Base-by-base conservation (phyloP, 2,888 invertebrate genomes). In the Nymphalis c-album region DNA sequence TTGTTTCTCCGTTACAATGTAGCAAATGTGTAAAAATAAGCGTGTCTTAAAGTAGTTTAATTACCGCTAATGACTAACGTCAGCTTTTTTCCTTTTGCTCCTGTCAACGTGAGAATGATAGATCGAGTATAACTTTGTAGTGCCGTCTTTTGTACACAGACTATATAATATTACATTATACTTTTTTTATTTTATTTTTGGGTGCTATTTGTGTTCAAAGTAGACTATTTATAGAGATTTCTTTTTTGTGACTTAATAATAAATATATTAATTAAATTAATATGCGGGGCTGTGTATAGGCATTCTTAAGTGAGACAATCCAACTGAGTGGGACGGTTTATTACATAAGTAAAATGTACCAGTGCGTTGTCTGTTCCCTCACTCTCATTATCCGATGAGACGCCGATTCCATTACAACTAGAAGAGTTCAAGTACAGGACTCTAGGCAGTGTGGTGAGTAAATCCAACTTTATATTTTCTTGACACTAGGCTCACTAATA, bases 61-160 rank as follows among this genome's bases (percentile, higher is more conserved):
- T 84, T 81, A 82, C 77, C 64, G 73, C 79, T 84, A 84, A 85
- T 83, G 83, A 81, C 78, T 78, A 76, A 79, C 78, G 83, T 79
- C 75, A 74, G 70, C 60, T 74, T 71, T n/a, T 75, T 75, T 76
- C 74, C 77, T 77, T 76, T 77, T 74, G 65, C 63, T 66, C 63
- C 70, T 74, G 77, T 77, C 75, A 75, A 68, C 75, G 69, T 75
- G 74, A 63, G 73, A 76, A 77, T 83, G 84, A 83, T 82, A 77
- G 78, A 84, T 81, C 78, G 63, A 53, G 58, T 63, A 68, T 67
- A 71, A 67, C 70, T 71, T 71, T 72, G 66, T 65, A 60, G 59
- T 67, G 64, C 60, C 50, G 67, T 68, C 66, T 70, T 73, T 75
- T 72, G 64, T 62, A 47, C 58, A 60, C 57, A 55, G 26, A 26